Conservation (phyloP, 1,140 invertebrate species). For the Drosophila ananassae region DNA sequence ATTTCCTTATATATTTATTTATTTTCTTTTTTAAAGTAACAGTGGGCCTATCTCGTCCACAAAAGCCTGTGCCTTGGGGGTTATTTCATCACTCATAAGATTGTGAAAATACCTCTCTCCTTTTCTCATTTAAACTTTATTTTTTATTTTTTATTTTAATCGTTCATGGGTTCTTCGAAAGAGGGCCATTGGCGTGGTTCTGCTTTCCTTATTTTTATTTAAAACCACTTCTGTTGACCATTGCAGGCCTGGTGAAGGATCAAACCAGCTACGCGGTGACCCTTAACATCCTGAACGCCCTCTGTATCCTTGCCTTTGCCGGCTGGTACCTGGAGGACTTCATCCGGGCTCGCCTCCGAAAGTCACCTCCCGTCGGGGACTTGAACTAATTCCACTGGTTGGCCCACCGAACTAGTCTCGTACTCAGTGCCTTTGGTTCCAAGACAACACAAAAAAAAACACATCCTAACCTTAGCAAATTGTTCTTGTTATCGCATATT, state of each 20-base stretch:
- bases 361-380: conserved; percentile 40
- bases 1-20: too few species aligned
- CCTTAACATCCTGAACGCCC: conserved; percentile 86
- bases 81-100: too few species aligned
- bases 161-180: too few species aligned
- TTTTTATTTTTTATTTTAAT: too few species aligned
- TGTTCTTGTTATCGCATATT: conserved; percentile 47
- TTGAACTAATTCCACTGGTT: conserved; percentile 1
- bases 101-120: too few species aligned
- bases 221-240: too few species aligned
- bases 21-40: too few species aligned
- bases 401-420: conserved; percentile 1
- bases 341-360: conserved; percentile 47
- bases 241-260: conserved; percentile 86
- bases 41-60: too few species aligned
- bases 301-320: conserved; percentile 66
- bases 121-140: too few species aligned
- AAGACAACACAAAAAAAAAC: not conserved
- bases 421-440: conserved; percentile 7
- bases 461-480: conserved; percentile 53
- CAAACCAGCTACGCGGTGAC: conserved; percentile 86
- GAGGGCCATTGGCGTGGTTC: too few species aligned
- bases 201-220: too few species aligned
- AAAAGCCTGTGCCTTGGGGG: too few species aligned
- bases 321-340: conserved; percentile 74